Evolutionary conservation across 1,140 invertebrate genomes (phyloP), one percentile per base, ranked within the genome.

Genomic region (Oreohelix idahoensis): DNA sequence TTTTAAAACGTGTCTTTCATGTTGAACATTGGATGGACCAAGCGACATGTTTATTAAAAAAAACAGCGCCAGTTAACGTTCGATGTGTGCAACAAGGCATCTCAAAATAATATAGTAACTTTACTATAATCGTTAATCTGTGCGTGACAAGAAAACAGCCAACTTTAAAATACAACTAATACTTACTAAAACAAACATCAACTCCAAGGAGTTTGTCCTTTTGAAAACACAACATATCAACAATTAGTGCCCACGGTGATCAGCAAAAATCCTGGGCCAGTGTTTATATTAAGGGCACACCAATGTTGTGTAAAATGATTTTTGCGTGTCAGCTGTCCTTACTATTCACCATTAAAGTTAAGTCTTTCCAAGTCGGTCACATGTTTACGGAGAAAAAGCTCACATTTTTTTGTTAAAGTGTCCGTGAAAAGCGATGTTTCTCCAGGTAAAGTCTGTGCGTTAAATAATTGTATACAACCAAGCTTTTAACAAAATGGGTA

Each of bases 121-220:
- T 58, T 58, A 58, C 53, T 58, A 58, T 58, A 58, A 58, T 58
- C 10, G 5, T 45, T 45, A 45, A 58, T 4, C 53, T 58, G 53
- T 58, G 53, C 10, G 42, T 8, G 5, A 45, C 42, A 45, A 5
- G 15, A 58, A 2, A 58, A 58, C 53, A 58, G 23, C 53, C 5
- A 5, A 20, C 1, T 4, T 58, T n/a, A 23, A 15, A 58, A 58
- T 38, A 49, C n/a, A n/a, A n/a, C n/a, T n/a, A n/a, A n/a, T n/a
- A n/a, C n/a, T n/a, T n/a, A n/a, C n/a, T n/a, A n/a, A 77, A n/a
- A 77, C n/a, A 51, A 17, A 49, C 23, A 77, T 36, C 45, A 49
- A 51, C 75, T 36, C 75, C 32, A 15, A 20, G 23, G 51, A 58
- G 51, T 35, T 63, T 26, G 36, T 69, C 4, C 5, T 29, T 29